Evolutionary conservation across 2,797 vertebrate genomes (phyloP).

Genomic region (Tokudaia tokunoshimensis): DNA sequence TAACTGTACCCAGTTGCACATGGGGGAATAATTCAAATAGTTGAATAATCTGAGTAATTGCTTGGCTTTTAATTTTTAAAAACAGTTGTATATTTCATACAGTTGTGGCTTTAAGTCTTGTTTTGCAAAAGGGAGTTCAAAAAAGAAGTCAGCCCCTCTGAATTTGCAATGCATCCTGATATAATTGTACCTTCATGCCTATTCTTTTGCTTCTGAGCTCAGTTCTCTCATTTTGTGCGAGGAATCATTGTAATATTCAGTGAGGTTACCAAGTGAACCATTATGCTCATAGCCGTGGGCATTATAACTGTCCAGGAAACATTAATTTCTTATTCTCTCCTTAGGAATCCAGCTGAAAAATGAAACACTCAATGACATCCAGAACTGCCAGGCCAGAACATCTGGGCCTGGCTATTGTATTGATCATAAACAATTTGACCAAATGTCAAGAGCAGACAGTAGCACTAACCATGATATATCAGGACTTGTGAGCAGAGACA

Average conservation of each 20-base stretch:
- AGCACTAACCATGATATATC: background rate
- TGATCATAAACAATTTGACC: background rate
- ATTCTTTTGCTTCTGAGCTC: background rate
- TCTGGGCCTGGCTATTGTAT: background rate
- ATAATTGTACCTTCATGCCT: background rate
- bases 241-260: background rate
- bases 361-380: background rate
- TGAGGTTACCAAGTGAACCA: background rate
- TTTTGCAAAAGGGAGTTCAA: background rate
- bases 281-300: background rate
- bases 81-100: background rate
- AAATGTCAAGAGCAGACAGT: background rate
- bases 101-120: background rate
- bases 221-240: background rate
- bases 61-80: background rate
- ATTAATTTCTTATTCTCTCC: background rate
- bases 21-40: conserved; percentile 7
- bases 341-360: background rate
- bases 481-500: background rate
- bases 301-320: background rate
- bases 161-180: background rate
- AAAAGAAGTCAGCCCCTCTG: background rate
- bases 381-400: background rate
- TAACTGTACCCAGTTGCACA: background rate
- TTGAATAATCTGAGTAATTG: background rate